Percentiles rank a stretch among this genome's conserved stretches.
phyloP scores from a whole-genome alignment of 2,797 vertebrate species.

The Bufotes viridis region DNA sequence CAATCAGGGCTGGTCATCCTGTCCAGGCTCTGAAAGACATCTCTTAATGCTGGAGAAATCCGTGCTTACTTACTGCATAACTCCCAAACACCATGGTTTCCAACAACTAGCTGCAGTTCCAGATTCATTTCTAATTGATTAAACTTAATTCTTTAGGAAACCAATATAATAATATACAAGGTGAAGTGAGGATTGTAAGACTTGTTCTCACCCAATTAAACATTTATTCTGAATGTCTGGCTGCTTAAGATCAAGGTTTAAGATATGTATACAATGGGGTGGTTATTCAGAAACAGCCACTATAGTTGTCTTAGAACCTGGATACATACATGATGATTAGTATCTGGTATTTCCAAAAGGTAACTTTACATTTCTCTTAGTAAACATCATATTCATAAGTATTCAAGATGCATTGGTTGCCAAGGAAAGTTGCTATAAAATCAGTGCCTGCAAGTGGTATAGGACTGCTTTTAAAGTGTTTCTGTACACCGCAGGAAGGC shows the following conservation, averaged over 20 bases:
- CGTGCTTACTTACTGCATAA: constrained; percentile 26
- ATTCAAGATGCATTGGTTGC: not conserved
- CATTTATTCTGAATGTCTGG: not conserved
- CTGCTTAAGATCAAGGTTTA: not conserved
- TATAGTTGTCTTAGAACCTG: not conserved
- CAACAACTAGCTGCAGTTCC: constrained; percentile 33
- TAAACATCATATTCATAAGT: constrained; percentile 7
- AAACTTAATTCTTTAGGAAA: not conserved
- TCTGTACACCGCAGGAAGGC: constrained; percentile 39
- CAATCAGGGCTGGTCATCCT: constrained; percentile 44
- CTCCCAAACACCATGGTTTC: constrained; percentile 57
- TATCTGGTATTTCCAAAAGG: not conserved
- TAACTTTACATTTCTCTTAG: not conserved
- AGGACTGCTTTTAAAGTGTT: constrained; percentile 26
- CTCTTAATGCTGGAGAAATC: constrained; percentile 56
- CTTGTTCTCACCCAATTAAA: not conserved
- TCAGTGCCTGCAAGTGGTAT: constrained; percentile 16
- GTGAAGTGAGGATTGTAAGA: not conserved
- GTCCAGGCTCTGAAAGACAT: constrained; percentile 57
- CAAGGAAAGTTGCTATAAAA: constrained; percentile 7
- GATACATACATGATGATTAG: not conserved
- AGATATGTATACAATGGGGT: not conserved
- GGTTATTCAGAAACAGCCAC: not conserved
- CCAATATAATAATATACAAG: not conserved
- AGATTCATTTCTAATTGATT: constrained; percentile 39